Base-by-base conservation (phyloP, 2,888 invertebrate genomes). In the Digitonthophagus gazella region DNA sequence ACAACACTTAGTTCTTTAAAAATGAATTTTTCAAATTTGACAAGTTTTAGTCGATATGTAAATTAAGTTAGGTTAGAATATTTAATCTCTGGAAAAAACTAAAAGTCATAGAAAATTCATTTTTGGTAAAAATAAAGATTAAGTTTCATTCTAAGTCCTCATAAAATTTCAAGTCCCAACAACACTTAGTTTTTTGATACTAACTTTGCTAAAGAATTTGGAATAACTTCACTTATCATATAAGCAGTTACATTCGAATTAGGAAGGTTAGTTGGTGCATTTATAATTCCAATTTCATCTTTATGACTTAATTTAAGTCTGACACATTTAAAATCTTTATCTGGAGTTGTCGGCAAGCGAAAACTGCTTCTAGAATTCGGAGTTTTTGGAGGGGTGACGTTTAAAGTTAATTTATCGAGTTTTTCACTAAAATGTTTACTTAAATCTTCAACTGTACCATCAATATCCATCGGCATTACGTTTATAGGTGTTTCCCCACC, bases 181-280 rank as follows among this genome's bases (percentile, higher is more conserved):
- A n/a, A n/a, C n/a, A n/a, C n/a, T n/a, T n/a, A n/a, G n/a, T n/a
- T n/a, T n/a, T n/a, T n/a, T n/a, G n/a, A n/a, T n/a, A n/a, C n/a
- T n/a, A n/a, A n/a, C n/a, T n/a, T n/a, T n/a, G 86, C 85, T 57
- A 83, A 80, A 58, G 86, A 85, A 71, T 83, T 84, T 44, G 84
- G 82, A 71, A 84, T 80, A 72, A 88, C 85, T 66, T 82, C 81
- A 4, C 84, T 82, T 66, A 87, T 84, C 71, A 84, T 78, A 73
- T 85, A 87, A 72, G 82, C 79, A 11, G 77, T 75, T 15, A 73
- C 71, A 19, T 71, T 64, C 6, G 71, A 58, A 14, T 71, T 73
- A 54, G 76, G 73, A 15, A 73, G 22, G 3, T 71, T 55, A 14
- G 70, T 73, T 19, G 75, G 74, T 19, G 74, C 76, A 58, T 80